Base-by-base conservation (phyloP, 2,797 vertebrate genomes). In the Siniperca scherzeri region DNA sequence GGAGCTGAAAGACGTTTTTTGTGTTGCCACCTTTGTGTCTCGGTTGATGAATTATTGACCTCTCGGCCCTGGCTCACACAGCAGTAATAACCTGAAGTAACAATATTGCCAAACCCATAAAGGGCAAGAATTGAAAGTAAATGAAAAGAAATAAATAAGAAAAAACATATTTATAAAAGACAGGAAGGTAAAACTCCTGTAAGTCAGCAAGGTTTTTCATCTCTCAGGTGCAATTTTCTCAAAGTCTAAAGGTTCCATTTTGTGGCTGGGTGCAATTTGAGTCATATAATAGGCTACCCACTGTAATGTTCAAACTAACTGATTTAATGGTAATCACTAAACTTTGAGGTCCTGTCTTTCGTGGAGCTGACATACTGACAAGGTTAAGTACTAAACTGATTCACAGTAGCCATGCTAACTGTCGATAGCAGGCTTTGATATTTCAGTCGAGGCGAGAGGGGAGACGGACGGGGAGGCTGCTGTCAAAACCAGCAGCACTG, bases 31-130 rank as follows among this genome's bases (percentile, higher is more conserved):
- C 64, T 84, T 62, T 61, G 65, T 55, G 81, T 78, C 48, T 70
- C 13, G 7, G 66, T 61, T 79, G 88, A 74, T 89, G 87, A 92
- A 85, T 80, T 89, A 85, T 92, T 91, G 89, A 90, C 91, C 88
- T 77, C 71, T 74, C 53, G 59, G 79, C 61, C 38, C 70, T 21
- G 74, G 3, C 1, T 76, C 80, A 33, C 72, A 75, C 13, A 80
- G 80, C 87, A 77, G 77, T 36, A 92, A 92, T 88, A 91, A 89
- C 88, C 59, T 22, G 36, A n/a, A 85, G 85, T 72, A 80, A 79
- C 86, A 73, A 82, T 74, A 90, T 68, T 30, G 19, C 87, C 70
- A 71, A 87, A 83, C 13, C 74, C 56, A 80, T 80, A 69, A 91
- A 86, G 2, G 56, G 36, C 2, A 38, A 50, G 33, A 83, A 79